Evolutionary conservation across 2,113 vertebrate genomes (phyloP).

Genomic region (Coryphaenoides rupestris): DNA sequence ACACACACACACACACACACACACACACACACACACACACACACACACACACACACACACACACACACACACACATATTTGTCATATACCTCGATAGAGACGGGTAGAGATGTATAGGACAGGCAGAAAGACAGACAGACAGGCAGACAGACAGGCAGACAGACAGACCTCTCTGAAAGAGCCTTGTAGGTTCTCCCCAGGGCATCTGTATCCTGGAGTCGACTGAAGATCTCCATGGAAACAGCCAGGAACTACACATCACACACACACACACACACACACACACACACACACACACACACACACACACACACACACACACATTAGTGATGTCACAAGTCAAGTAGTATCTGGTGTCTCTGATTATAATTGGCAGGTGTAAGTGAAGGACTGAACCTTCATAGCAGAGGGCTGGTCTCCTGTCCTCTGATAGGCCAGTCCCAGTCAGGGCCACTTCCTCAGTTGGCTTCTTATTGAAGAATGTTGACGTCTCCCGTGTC

Average conservation of each 20-base stretch:
- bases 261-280: background rate
- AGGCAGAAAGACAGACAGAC: slow-evolving; percentile 37
- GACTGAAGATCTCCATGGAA: slow-evolving; percentile 40
- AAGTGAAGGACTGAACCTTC: too few relatives aligned
- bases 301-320: too few relatives aligned
- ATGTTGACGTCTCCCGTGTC: slow-evolving; percentile 36
- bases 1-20: background rate
- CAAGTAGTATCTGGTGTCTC: background rate
- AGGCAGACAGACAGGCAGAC: slow-evolving; percentile 37
- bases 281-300: too few relatives aligned
- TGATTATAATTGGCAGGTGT: background rate
- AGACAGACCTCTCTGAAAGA: slow-evolving; percentile 53
- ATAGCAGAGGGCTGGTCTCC: too few relatives aligned
- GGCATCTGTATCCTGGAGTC: slow-evolving; percentile 34
- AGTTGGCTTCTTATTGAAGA: too few relatives aligned
- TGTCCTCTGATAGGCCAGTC: too few relatives aligned
- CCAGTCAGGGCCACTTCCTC: too few relatives aligned
- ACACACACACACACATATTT: slow-evolving; percentile 3
- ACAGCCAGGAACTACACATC: slow-evolving; percentile 54
- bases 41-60: slow-evolving; percentile 1
- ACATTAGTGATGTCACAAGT: slow-evolving; percentile 4
- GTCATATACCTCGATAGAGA: background rate
- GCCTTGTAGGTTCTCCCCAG: slow-evolving; percentile 53
- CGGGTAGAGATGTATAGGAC: background rate
- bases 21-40: slow-evolving; percentile 9